Percentiles rank a stretch among this genome's conserved stretches.
Conservation (phyloP, 1,140 invertebrate genomes). For the Drosophila pruinosa region DNA sequence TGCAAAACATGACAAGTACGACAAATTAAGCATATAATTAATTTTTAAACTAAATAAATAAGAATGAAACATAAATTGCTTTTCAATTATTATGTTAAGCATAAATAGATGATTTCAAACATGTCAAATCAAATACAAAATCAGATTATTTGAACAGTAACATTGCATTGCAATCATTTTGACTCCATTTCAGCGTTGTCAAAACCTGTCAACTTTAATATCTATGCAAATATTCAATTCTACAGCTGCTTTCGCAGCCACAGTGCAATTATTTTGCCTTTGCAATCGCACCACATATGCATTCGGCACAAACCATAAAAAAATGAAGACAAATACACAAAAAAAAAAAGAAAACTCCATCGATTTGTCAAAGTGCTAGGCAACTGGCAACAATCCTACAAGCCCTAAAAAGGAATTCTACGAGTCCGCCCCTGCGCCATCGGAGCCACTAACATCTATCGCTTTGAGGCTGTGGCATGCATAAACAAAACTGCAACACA, state of each 20-base stretch:
- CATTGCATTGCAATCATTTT: too few species aligned
- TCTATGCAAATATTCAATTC: constrained; percentile 1
- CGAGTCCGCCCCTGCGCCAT: not conserved
- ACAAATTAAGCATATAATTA: too few species aligned
- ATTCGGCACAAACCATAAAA: not conserved
- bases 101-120: too few species aligned
- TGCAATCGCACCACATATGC: constrained; percentile 9
- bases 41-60: too few species aligned
- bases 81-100: too few species aligned
- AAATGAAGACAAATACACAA: not conserved
- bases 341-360: not conserved
- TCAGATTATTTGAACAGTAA: too few species aligned
- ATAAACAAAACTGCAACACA: constrained; percentile 80
- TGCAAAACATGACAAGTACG: too few species aligned
- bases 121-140: too few species aligned
- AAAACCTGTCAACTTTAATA: not conserved
- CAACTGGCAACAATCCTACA: not conserved
- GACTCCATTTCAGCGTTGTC: not conserved
- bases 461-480: constrained; percentile 69
- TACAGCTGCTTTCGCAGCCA: not conserved
- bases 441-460: constrained; percentile 42
- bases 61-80: too few species aligned
- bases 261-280: too few species aligned
- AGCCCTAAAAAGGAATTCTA: not conserved
- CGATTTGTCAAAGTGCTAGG: constrained; percentile 34